These are phyloP conservation scores for Octomys mimax DNA, from an alignment of 2,797 vertebrate species.

Conservation along the genomic window DNA sequence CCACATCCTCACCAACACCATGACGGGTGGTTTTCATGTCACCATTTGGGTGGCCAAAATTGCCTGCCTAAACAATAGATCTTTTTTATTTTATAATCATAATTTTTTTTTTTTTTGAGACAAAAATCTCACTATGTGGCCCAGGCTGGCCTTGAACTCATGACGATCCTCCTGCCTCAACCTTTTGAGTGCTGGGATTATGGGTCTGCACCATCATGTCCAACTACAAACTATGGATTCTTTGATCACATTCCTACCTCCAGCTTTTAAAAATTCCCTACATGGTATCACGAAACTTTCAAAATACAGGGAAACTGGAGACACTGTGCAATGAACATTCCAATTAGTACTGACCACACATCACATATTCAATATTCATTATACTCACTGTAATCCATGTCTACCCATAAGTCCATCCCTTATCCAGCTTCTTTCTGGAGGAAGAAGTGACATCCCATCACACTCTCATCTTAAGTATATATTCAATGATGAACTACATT, in stretches of 20 bases:
- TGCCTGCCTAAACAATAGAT: neutral
- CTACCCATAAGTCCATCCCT: neutral
- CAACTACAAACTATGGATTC: neutral
- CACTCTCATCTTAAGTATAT: neutral
- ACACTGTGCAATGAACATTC: neutral
- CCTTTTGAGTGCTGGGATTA: neutral
- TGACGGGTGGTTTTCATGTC: neutral
- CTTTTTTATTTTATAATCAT: neutral
- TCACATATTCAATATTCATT: neutral
- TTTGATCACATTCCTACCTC: neutral
- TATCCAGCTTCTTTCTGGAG: neutral
- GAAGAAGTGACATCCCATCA: neutral
- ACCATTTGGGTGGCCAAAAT: neutral
- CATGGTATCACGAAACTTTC: neutral
- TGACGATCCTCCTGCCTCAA: neutral
- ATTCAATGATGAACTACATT: neutral
- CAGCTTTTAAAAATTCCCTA: neutral
- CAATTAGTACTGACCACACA: no score
- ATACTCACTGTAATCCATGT: neutral
- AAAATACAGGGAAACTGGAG: conserved; percentile 17
- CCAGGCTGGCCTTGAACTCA: neutral
- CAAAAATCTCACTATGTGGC: neutral
- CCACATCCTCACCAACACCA: neutral
- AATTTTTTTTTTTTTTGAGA: neutral
- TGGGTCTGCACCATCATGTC: neutral